These are phyloP conservation scores for Drosophila tsacasi DNA, from an alignment of 1,140 invertebrate species.

Conservation along the genomic window DNA sequence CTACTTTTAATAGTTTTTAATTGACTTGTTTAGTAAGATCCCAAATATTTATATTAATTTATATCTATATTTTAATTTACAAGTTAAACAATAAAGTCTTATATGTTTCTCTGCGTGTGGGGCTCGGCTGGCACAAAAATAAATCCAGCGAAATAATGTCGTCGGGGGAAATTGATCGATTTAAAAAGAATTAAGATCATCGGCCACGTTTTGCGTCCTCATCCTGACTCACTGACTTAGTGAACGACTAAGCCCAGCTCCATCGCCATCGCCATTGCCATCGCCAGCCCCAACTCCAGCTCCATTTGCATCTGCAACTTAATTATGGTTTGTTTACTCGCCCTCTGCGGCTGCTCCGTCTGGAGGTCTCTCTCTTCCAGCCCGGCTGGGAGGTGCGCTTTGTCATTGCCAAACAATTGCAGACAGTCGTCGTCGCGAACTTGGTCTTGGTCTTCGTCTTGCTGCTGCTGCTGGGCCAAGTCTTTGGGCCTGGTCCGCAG, in stretches of 20 bases:
- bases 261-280: slow-evolving; percentile 47
- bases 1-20: neutral
- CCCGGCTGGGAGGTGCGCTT: slow-evolving; percentile 78
- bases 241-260: slow-evolving; percentile 66
- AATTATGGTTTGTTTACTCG: slow-evolving; percentile 83
- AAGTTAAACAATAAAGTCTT: too few species aligned
- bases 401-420: slow-evolving; percentile 84
- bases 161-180: slow-evolving; percentile 82
- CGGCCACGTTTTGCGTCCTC: slow-evolving; percentile 56
- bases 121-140: slow-evolving; percentile 28
- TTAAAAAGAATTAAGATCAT: slow-evolving; percentile 84
- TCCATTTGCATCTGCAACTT: slow-evolving; percentile 65
- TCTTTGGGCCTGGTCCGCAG: slow-evolving; percentile 10
- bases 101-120: slow-evolving; percentile 2
- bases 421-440: slow-evolving; percentile 50
- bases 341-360: slow-evolving; percentile 12
- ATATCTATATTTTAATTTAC: too few species aligned
- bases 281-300: slow-evolving; percentile 2
- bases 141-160: slow-evolving; percentile 67
- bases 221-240: slow-evolving; percentile 81
- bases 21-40: neutral
- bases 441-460: slow-evolving; percentile 32
- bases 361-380: slow-evolving; percentile 16
- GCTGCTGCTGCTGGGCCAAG: slow-evolving; percentile 11
- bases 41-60: neutral